These are phyloP conservation scores for Tetragnatha versicolor DNA, from an alignment of 1,140 invertebrate species.

Conservation along the genomic window DNA sequence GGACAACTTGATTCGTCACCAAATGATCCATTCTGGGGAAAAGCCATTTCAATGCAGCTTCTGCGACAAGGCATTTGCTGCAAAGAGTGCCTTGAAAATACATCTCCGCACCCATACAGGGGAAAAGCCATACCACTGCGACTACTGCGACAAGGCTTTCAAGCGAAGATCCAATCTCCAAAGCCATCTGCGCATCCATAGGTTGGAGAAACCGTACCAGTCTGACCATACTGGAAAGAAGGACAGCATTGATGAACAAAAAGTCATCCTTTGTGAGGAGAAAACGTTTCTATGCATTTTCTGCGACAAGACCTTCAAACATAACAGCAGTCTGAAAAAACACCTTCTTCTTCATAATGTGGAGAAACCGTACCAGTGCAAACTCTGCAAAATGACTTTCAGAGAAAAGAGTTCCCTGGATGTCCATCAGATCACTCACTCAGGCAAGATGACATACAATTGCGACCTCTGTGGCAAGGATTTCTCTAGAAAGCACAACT, in stretches of 20 bases:
- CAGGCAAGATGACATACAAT: slow-evolving; percentile 94
- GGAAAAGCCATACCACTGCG: too few relatives aligned
- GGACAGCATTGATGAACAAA: background rate
- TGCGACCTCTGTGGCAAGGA: slow-evolving; percentile 73
- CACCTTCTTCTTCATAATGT: slow-evolving; percentile 96
- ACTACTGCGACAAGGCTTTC: background rate
- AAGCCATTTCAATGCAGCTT: too few relatives aligned
- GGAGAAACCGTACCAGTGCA: slow-evolving; percentile 96
- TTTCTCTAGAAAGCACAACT: background rate
- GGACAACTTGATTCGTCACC: background rate
- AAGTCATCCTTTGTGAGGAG: too few relatives aligned
- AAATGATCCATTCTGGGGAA: background rate
- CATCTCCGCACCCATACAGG: background rate
- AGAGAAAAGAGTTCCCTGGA: slow-evolving; percentile 97
- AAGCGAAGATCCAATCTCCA: background rate
- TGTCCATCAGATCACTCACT: slow-evolving; percentile 99
- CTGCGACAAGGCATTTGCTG: too few relatives aligned
- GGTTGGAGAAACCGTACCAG: background rate
- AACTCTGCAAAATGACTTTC: slow-evolving; percentile 95
- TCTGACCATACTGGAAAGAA: background rate
- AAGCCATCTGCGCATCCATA: background rate
- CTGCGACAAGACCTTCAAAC: slow-evolving; percentile 97
- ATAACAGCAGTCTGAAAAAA: slow-evolving; percentile 97
- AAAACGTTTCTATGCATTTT: slow-evolving; percentile 77
- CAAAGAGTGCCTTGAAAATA: too few relatives aligned